Evolutionary conservation across 2,113 vertebrate species (phyloP).

Genomic region (Cercocebus atys): DNA sequence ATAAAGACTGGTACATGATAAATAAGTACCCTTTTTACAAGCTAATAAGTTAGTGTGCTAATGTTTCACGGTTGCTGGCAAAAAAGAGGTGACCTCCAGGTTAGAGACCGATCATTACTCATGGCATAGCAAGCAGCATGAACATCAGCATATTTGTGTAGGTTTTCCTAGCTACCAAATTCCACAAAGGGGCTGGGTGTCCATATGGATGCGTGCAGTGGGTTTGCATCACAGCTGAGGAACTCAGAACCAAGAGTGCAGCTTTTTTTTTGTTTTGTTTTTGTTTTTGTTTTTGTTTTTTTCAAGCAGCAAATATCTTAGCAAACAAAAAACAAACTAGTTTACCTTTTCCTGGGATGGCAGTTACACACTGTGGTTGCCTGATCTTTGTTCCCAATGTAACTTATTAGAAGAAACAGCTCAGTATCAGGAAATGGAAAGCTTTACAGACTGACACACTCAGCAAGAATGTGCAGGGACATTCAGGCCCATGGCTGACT

Average conservation of each 20-base stretch:
- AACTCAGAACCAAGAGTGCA: background rate
- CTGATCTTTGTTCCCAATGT: conserved; percentile 10
- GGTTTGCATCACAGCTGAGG: background rate
- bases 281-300: background rate
- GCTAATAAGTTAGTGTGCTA: conserved; percentile 23
- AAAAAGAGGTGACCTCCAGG: conserved; percentile 20
- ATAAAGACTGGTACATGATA: background rate
- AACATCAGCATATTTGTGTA: background rate
- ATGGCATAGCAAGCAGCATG: background rate
- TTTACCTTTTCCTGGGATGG: background rate
- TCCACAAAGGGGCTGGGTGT: background rate
- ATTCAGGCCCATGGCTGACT: background rate
- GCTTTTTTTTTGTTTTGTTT: background rate
- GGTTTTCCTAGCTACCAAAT: conserved; percentile 26
- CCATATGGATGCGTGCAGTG: background rate
- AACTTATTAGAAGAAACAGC: background rate
- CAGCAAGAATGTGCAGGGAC: background rate
- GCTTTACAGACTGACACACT: background rate
- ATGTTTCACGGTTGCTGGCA: conserved; percentile 45
- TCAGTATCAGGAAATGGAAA: conserved; percentile 32
- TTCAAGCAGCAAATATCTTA: background rate
- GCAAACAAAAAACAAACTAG: background rate
- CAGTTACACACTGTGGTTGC: background rate
- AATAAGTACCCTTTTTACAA: conserved; percentile 8
- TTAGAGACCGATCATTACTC: conserved; percentile 42